Evolutionary conservation across 2,113 vertebrate species (phyloP).

Genomic region (Erpornis zantholeuca): DNA sequence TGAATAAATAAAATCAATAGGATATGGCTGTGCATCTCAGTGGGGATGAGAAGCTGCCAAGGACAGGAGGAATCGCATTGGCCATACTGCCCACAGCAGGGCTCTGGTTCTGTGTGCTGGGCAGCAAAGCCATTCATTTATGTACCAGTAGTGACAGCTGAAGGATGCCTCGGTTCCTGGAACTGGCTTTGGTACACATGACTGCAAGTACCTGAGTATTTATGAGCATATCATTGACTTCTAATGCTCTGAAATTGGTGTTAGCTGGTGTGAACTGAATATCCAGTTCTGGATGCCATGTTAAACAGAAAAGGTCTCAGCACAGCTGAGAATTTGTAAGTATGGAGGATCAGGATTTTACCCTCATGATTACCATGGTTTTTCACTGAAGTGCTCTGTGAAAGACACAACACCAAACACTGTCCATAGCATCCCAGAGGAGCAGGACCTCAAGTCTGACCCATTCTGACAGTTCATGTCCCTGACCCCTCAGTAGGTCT

Average conservation of each 20-base stretch:
- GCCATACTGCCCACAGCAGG: background rate
- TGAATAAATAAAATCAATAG: constrained; percentile 26
- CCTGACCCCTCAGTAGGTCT: background rate
- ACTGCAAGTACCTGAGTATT: background rate
- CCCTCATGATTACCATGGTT: background rate
- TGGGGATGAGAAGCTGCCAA: background rate
- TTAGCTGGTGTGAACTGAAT: background rate
- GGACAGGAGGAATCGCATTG: background rate
- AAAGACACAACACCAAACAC: background rate
- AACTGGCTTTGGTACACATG: background rate
- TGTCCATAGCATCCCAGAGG: background rate
- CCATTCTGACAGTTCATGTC: background rate
- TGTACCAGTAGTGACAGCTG: background rate
- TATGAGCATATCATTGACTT: background rate
- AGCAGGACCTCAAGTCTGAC: background rate
- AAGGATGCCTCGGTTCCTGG: background rate
- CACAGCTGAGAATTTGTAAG: background rate
- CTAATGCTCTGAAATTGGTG: background rate
- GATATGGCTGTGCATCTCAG: background rate
- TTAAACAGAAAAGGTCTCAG: background rate
- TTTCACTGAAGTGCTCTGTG: background rate
- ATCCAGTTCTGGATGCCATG: background rate
- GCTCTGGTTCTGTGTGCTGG: background rate
- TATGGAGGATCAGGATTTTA: background rate
- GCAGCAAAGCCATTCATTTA: background rate